A percentile compares a stretch with the other conserved stretches of the same genome.
These are phyloP conservation scores for Exaiptasia diaphana DNA, from an alignment of 64 coral and sea anemone genomes.

Conservation along the genomic window DNA sequence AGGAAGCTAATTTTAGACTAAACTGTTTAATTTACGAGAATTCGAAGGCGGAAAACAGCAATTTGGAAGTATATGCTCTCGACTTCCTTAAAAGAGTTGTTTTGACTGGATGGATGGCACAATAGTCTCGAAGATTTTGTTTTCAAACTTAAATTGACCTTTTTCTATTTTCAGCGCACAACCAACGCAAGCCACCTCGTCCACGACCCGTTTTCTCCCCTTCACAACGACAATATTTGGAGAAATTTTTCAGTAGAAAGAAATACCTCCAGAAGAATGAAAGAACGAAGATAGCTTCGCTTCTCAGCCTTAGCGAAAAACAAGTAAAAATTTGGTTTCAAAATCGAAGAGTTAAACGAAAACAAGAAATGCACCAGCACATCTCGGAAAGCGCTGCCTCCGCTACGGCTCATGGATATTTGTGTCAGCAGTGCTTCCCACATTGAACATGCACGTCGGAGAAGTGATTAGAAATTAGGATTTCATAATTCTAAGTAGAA, in stretches of 20 bases:
- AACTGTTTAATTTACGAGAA: no score
- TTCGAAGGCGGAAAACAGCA: no score
- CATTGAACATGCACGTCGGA: neutral
- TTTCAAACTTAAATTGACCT: no score
- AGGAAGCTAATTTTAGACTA: no score
- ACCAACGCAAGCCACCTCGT: neutral
- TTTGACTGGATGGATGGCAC: no score
- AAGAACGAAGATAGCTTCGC: slow-evolving; percentile 17
- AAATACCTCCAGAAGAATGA: slow-evolving; percentile 29
- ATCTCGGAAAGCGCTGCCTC: neutral
- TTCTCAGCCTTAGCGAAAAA: slow-evolving; percentile 19
- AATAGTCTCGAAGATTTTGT: no score
- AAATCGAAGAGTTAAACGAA: slow-evolving; percentile 31
- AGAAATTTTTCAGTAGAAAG: neutral
- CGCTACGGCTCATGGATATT: neutral
- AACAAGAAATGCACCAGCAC: neutral
- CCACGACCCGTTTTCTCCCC: slow-evolving; percentile 40
- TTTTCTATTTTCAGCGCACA: no score
- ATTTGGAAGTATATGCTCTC: no score
- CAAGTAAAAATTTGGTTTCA: slow-evolving; percentile 63
- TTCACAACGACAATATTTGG: slow-evolving; percentile 15
- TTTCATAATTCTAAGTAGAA: no score
- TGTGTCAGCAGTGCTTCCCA: slow-evolving; percentile 30
- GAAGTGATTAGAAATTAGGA: no score
- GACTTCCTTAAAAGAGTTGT: no score